phyloP scores from a whole-genome alignment of 1,140 invertebrate genomes.

The Musca domestica region DNA sequence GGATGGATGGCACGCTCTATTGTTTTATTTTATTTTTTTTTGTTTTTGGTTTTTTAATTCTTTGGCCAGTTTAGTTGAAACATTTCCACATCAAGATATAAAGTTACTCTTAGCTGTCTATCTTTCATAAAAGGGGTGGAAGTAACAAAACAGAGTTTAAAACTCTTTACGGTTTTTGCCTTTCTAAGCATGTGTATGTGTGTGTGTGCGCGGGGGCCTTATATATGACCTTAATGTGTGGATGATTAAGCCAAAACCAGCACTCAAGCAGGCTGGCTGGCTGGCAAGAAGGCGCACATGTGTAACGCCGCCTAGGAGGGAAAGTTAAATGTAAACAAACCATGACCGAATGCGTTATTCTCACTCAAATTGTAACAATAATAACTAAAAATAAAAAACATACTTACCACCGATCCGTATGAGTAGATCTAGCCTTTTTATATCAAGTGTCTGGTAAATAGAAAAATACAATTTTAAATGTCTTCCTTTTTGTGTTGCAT shows the following conservation, averaged over 20 bases:
- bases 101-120: conserved; percentile 4
- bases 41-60: no score
- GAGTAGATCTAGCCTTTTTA: no score
- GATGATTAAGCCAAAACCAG: no score
- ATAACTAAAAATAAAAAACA: no score
- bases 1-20: conserved; percentile 12
- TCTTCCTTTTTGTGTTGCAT: conserved; percentile 1
- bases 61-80: no score
- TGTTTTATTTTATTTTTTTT: background rate
- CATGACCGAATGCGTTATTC: conserved; percentile 1
- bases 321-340: conserved; percentile 16
- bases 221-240: no score
- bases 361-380: background rate
- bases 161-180: no score
- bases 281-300: no score
- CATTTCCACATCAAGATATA: no score
- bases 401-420: no score
- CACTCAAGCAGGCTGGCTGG: no score
- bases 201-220: background rate
- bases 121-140: conserved; percentile 17
- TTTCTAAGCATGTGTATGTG: background rate
- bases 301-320: background rate
- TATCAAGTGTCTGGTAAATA: no score
- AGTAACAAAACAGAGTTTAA: background rate
- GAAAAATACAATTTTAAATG: background rate